Conservation (phyloP, 2,113 vertebrate species). For the Mesembrinibis cayennensis region DNA sequence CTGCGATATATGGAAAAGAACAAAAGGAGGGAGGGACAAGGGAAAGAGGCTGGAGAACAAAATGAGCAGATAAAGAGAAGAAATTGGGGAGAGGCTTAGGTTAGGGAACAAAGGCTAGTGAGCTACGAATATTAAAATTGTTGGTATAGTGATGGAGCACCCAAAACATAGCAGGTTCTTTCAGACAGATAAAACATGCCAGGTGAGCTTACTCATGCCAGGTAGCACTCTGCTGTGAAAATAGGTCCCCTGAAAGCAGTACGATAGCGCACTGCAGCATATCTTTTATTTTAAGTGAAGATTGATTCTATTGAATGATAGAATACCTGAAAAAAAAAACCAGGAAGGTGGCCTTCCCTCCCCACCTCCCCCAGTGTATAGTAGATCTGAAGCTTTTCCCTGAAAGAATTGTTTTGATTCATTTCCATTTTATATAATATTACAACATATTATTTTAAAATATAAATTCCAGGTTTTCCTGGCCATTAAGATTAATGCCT, state of each 20-base stretch:
- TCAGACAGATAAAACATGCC: neutral
- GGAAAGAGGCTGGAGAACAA: neutral
- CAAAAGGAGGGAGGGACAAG: neutral
- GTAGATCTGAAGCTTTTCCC: neutral
- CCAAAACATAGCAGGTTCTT: neutral
- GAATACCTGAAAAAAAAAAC: neutral
- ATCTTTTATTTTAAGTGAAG: neutral
- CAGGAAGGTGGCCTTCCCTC: neutral
- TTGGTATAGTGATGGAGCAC: neutral
- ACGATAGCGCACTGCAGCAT: accelerated
- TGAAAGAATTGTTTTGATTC: neutral
- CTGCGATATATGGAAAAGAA: neutral
- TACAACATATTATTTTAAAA: neutral
- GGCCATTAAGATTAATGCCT: neutral
- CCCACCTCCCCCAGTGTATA: no score
- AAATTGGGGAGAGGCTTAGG: neutral
- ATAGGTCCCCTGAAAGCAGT: neutral
- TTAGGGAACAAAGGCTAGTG: neutral
- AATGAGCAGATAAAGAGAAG: neutral
- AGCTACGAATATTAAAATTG: neutral
- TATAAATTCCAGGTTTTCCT: neutral
- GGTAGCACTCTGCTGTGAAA: neutral
- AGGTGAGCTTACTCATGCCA: neutral
- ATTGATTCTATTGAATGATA: neutral
- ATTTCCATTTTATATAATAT: neutral